These are phyloP conservation scores for Eonycteris spelaea DNA, from an alignment of 2,113 vertebrate species.

Conservation along the genomic window DNA sequence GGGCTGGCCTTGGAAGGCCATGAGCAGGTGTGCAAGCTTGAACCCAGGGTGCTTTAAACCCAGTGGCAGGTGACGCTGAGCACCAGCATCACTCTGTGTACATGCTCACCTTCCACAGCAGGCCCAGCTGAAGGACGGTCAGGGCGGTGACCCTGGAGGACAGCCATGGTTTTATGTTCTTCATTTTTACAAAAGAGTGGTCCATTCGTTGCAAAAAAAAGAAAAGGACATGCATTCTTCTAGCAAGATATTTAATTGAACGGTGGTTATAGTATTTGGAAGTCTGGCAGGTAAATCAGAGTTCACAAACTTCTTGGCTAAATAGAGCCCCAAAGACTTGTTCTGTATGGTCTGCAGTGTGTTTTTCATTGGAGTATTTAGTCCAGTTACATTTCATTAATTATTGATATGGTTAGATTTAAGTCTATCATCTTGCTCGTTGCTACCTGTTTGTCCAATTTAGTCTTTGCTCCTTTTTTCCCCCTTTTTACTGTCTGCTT, in stretches of 20 bases:
- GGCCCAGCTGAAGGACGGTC: background rate
- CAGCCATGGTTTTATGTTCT: background rate
- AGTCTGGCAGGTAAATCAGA: background rate
- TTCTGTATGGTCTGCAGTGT: background rate
- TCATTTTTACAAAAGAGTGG: background rate
- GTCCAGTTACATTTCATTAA: background rate
- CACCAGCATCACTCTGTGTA: rapidly evolving
- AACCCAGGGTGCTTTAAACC: rapidly evolving
- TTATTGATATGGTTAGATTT: background rate
- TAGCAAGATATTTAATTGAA: background rate
- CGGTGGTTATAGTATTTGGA: background rate
- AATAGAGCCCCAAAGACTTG: background rate
- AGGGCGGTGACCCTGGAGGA: background rate
- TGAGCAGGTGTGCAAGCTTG: background rate
- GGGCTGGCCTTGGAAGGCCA: background rate
- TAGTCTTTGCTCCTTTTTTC: background rate
- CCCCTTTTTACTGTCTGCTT: background rate
- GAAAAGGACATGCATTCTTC: background rate
- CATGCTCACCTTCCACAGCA: rapidly evolving
- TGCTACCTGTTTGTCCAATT: background rate
- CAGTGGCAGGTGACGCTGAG: rapidly evolving
- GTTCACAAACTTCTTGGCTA: background rate
- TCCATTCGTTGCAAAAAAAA: background rate
- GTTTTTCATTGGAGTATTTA: background rate
- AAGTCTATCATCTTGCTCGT: background rate